These are phyloP conservation scores for Allygus modestus DNA, from an alignment of 2,888 invertebrate genomes.

Conservation along the genomic window DNA sequence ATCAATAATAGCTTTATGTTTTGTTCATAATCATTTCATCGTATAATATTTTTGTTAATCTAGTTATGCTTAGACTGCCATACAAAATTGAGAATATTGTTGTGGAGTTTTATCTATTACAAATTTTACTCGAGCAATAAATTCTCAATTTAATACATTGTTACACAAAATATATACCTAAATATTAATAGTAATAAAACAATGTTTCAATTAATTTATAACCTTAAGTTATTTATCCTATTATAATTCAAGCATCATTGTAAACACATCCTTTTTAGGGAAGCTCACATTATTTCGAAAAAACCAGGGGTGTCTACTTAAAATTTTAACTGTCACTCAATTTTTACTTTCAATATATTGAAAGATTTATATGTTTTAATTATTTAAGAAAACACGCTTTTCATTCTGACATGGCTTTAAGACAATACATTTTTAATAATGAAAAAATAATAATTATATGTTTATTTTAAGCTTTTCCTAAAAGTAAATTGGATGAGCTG, in stretches of 20 bases:
- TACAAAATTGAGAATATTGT: conserved; percentile 7
- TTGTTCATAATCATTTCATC: not conserved
- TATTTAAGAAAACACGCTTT: too few relatives aligned
- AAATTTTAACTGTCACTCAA: not conserved
- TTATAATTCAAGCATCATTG: not conserved
- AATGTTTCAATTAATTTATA: not conserved
- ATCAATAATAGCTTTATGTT: not conserved
- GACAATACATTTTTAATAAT: too few relatives aligned
- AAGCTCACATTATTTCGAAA: not conserved
- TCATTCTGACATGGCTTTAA: too few relatives aligned
- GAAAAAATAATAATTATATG: too few relatives aligned
- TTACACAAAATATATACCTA: not conserved
- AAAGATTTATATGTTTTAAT: too few relatives aligned
- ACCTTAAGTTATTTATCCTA: not conserved
- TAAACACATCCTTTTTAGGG: not conserved
- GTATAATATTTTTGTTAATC: not conserved
- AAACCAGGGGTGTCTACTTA: not conserved
- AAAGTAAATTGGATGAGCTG: too few relatives aligned
- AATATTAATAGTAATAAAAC: not conserved
- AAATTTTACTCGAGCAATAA: conserved; percentile 23
- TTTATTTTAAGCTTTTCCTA: too few relatives aligned
- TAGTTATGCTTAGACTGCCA: conserved; percentile 28
- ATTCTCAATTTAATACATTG: conserved; percentile 14
- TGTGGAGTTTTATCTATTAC: not conserved
- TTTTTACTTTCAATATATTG: too few relatives aligned